Base-by-base conservation (phyloP, 2,888 invertebrate species). In the Steromphala cineraria region DNA sequence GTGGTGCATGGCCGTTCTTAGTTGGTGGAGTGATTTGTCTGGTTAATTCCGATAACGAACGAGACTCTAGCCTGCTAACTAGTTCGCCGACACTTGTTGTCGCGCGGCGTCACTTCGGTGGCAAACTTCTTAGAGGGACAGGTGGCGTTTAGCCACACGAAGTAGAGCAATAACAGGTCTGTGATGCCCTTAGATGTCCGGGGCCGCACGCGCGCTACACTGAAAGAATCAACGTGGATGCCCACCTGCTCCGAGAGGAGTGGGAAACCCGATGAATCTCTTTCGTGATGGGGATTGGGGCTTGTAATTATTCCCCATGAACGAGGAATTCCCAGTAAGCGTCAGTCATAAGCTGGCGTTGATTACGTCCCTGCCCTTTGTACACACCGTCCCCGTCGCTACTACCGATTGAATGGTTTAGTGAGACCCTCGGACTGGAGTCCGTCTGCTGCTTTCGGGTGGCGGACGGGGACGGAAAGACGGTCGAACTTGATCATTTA, bases 21-120 rank as follows among this genome's bases (percentile, higher is more conserved):
- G 95, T 95, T 95, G 95, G 95, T 88, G 86, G 87, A 86, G 88
- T 94, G 95, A 95, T 95, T 95, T 95, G 95, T 95, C 95, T 95
- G 95, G 95, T 95, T 95, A 93, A 96, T 95, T 96, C 95, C 95
- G 95, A 95, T 95, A 96, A 95, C 95, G 95, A 95, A 95, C 95
- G 95, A 95, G 95, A 95, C 95, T 94, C 94, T 94, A 94, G 94
- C 94, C 94, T 95, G 93, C 94, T 95, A 94, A 95, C 93, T 95
- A 95, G 94, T 92, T 92, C 82, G 82, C 81, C 79, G 84, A 86
- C 93, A 92, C 90, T 91, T 90, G 80, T 86, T 87, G n/a, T 21
- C 52, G 28, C 36, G 67, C 31, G 67, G 36, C 28, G 36, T n/a
- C 71, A 71, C 67, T 75, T 79, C 80, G 81, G 81, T 28, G 67